Percentiles rank a stretch among this genome's conserved stretches.
phyloP scores from a whole-genome alignment of 2,888 invertebrate species.

The Mayetiola destructor region DNA sequence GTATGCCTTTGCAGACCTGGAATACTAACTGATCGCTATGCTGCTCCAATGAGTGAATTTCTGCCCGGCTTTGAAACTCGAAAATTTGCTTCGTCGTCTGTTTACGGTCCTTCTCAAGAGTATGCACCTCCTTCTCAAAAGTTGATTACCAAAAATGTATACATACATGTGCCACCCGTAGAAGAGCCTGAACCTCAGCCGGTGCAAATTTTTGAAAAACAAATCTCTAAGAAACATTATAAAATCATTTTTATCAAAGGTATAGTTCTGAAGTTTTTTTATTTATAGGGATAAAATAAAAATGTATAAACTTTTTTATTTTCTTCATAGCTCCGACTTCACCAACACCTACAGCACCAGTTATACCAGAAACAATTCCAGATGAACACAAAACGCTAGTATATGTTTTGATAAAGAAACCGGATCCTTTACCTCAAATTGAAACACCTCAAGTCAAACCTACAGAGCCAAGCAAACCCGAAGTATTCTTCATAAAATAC shows the following conservation, averaged over 20 bases:
- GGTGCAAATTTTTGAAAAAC: conserved; percentile 33
- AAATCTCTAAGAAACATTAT: conserved; percentile 40
- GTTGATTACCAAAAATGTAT: conserved; percentile 35
- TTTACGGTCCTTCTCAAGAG: conserved; percentile 25
- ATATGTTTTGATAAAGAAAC: conserved; percentile 78
- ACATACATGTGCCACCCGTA: conserved; percentile 43
- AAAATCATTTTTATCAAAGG: conserved; percentile 43
- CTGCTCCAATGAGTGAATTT: neutral
- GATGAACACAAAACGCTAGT: conserved; percentile 81
- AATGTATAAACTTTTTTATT: no score
- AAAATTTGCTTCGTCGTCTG: neutral
- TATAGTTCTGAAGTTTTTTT: no score
- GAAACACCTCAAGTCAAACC: conserved; percentile 65
- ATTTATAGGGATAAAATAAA: neutral
- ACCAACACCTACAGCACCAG: conserved; percentile 36
- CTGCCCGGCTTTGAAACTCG: neutral
- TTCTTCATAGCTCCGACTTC: conserved; percentile 37
- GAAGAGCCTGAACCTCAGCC: conserved; percentile 35
- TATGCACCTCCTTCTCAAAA: conserved; percentile 32
- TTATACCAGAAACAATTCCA: conserved; percentile 52
- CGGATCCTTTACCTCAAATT: conserved; percentile 67
- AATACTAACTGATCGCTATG: neutral
- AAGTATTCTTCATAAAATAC: conserved; percentile 83
- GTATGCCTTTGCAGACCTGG: neutral
- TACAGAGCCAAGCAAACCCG: conserved; percentile 76